Evolutionary conservation across 2,888 invertebrate species (phyloP), one percentile per base, ranked within the genome.

Genomic region (Dysmachus trigonus): DNA sequence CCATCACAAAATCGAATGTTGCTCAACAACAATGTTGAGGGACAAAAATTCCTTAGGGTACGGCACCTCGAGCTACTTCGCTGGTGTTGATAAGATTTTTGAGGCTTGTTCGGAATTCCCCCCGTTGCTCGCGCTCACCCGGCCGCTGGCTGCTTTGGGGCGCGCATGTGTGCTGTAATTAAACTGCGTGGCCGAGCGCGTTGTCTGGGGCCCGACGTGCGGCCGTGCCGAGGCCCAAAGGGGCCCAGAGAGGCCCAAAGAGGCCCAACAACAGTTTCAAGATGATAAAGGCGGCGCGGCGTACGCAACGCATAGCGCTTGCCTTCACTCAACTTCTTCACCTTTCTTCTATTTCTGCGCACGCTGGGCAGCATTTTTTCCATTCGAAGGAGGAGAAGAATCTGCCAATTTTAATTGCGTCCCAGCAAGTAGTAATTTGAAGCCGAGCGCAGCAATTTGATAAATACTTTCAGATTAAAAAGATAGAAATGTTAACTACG

Each of bases 401-500:
- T 79, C 47, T 79, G 79, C 31, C 79, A 47, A 76, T 79, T 79
- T 79, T 79, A 79, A 79, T 79, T 79, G 51, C 47, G 22, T 79
- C 51, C 47, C 51, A 38, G 41, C 22, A 47, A 79, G 51, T 79
- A 79, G 47, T 51, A 51, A 51, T 79, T 79, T 79, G 79, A 79
- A 41, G 27, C 51, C 27, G 51, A 79, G 31, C 31, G 38, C 79
- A 27, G 76, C 38, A 76, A 76, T 76, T 76, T 76, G 76, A 76
- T 76, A 76, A 76, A 76, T 76, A 76, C 41, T 38, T 76, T 35
- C 76, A 33, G 76, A 76, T 76, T 38, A 76, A 76, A 62, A 62
- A 35, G 35, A 35, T 35, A 35, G 76, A 76, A 76, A 76, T 38
- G 76, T 76, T 76, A 76, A 76, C 76, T 33, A 38, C 22, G 38